Conservation (phyloP, 92 coral and sea anemone genomes). For the Phenganax marumi region DNA sequence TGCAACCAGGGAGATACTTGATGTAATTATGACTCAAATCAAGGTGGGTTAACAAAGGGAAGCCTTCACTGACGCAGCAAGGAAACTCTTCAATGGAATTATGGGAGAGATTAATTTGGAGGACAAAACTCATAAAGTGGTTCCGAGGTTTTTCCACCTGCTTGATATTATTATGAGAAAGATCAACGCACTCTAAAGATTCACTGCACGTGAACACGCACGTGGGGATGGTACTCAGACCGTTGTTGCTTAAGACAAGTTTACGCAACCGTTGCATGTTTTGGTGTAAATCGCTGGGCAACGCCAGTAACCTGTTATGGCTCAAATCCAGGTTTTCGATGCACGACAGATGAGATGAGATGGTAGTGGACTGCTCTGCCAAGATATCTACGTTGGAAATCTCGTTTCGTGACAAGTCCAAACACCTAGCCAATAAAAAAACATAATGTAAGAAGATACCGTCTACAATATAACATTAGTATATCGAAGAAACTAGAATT, state of each 20-base stretch:
- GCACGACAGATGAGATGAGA: slow-evolving; percentile 58
- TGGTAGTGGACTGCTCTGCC: slow-evolving; percentile 50
- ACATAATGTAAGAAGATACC: too few species aligned
- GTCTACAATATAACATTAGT: too few species aligned
- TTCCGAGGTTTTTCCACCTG: slow-evolving; percentile 53
- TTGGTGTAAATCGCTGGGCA: slow-evolving; percentile 64
- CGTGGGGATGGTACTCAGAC: slow-evolving; percentile 63
- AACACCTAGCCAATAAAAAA: not conserved
- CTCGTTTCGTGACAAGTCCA: slow-evolving; percentile 37
- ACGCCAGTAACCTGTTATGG: slow-evolving; percentile 59
- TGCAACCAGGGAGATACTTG: slow-evolving; percentile 49
- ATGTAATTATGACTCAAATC: slow-evolving; percentile 70
- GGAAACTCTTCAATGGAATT: slow-evolving; percentile 68
- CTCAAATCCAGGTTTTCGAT: slow-evolving; percentile 86
- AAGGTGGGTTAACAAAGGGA: slow-evolving; percentile 65
- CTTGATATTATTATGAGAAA: slow-evolving; percentile 71
- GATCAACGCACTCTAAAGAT: slow-evolving; percentile 72
- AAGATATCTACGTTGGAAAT: slow-evolving; percentile 37
- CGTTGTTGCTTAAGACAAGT: slow-evolving; percentile 70
- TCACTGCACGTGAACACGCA: slow-evolving; percentile 60
- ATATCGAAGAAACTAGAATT: too few species aligned
- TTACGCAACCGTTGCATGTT: slow-evolving; percentile 79
- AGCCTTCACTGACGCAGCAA: slow-evolving; percentile 65
- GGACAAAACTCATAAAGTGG: slow-evolving; percentile 45
- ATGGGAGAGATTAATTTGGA: slow-evolving; percentile 69